phyloP scores from a whole-genome alignment of 2,888 invertebrate genomes.

The Rhodophaea formosa region DNA sequence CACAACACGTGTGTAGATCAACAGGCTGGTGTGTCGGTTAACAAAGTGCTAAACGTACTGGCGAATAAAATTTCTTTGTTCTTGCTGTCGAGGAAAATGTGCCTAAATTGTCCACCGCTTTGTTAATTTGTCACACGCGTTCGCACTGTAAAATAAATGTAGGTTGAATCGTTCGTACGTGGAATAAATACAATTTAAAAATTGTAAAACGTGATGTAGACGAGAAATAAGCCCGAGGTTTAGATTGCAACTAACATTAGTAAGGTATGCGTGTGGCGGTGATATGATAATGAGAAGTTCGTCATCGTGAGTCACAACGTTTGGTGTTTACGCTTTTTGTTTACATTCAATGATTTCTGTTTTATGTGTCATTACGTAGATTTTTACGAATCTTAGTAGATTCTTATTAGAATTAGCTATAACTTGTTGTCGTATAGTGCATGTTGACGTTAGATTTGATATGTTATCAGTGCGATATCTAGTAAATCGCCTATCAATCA shows the following conservation, averaged over 20 bases:
- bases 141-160: constrained; percentile 37
- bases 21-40: constrained; percentile 66
- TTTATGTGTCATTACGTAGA: constrained; percentile 36
- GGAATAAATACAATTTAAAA: not conserved
- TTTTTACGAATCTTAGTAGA: constrained; percentile 50
- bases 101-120: constrained; percentile 47
- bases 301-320: constrained; percentile 77
- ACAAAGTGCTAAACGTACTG: constrained; percentile 55
- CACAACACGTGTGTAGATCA: constrained; percentile 67
- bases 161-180: not conserved
- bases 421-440: constrained; percentile 47
- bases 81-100: constrained; percentile 67
- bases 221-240: constrained; percentile 61
- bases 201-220: constrained; percentile 32
- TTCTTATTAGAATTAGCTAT: constrained; percentile 48
- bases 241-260: constrained; percentile 68
- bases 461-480: constrained; percentile 42
- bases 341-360: constrained; percentile 50
- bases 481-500: constrained; percentile 27
- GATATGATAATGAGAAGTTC: constrained; percentile 77
- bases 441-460: constrained; percentile 44
- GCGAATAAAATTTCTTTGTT: constrained; percentile 69
- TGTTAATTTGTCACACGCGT: constrained; percentile 53
- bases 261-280: constrained; percentile 58
- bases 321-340: constrained; percentile 75